phyloP scores from a whole-genome alignment of 64 coral and sea anemone species.

The Stichodactyla mertensii region DNA sequence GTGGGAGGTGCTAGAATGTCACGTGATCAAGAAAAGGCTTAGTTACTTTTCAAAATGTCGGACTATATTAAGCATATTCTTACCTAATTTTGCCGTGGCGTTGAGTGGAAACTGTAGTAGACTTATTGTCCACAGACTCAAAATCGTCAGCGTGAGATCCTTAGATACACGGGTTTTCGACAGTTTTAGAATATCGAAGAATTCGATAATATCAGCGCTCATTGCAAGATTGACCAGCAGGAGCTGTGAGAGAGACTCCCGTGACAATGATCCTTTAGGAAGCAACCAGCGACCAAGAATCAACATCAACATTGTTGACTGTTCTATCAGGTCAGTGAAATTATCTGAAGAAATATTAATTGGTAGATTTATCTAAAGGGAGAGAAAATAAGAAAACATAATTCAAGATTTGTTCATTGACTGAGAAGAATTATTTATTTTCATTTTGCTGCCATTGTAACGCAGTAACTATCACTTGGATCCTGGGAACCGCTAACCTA shows the following conservation, averaged over 20 bases:
- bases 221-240: constrained; percentile 78
- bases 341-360: background rate
- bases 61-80: background rate
- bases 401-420: background rate
- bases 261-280: constrained; percentile 65
- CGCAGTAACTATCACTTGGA: too few relatives aligned
- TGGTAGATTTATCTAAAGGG: background rate
- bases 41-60: background rate
- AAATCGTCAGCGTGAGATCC: constrained; percentile 53
- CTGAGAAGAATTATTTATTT: too few relatives aligned
- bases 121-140: constrained; percentile 78
- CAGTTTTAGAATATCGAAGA: constrained; percentile 85
- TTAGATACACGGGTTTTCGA: constrained; percentile 35
- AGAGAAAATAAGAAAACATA: background rate
- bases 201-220: constrained; percentile 90
- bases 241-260: constrained; percentile 76
- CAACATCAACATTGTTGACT: constrained; percentile 73
- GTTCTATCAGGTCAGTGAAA: constrained; percentile 71
- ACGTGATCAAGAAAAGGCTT: background rate
- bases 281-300: constrained; percentile 86
- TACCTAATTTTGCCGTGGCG: constrained; percentile 72
- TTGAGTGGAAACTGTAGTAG: constrained; percentile 89
- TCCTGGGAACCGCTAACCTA: too few relatives aligned
- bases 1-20: background rate
- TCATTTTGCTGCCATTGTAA: too few relatives aligned